phyloP scores from a whole-genome alignment of 2,113 vertebrate genomes.

The Mormyrus iriodes region DNA sequence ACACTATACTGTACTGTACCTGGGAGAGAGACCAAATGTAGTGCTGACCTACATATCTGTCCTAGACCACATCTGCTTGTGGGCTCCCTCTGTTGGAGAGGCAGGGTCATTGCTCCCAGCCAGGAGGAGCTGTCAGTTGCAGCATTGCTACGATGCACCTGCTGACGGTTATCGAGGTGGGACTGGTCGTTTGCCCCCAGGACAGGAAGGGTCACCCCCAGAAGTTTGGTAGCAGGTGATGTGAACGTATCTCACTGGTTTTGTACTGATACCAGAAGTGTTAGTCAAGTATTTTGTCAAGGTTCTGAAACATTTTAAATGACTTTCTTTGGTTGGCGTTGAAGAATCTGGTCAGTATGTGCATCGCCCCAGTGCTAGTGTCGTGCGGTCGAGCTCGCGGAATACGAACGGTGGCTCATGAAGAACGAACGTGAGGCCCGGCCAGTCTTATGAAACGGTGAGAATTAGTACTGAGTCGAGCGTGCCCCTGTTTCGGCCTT shows the following conservation, averaged over 20 bases:
- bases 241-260: not conserved
- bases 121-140: not conserved
- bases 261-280: not conserved
- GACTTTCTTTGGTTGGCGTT: not conserved
- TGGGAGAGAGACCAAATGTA: not conserved
- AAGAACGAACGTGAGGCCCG: not conserved
- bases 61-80: not conserved
- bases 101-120: not conserved
- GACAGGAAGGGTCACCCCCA: not conserved
- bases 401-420: not conserved
- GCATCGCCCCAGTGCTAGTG: not conserved
- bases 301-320: not conserved
- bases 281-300: not conserved
- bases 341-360: not conserved
- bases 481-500: not conserved
- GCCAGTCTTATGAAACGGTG: not conserved
- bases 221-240: not conserved
- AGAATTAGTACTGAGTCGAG: not conserved
- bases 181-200: too few relatives aligned
- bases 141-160: not conserved
- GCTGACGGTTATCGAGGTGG: not conserved
- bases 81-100: conserved; percentile 10
- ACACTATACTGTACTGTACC: not conserved
- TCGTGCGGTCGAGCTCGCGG: not conserved
- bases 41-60: conserved; percentile 15